phyloP scores from a whole-genome alignment of 2,113 vertebrate genomes.

The Macquaria australasica region DNA sequence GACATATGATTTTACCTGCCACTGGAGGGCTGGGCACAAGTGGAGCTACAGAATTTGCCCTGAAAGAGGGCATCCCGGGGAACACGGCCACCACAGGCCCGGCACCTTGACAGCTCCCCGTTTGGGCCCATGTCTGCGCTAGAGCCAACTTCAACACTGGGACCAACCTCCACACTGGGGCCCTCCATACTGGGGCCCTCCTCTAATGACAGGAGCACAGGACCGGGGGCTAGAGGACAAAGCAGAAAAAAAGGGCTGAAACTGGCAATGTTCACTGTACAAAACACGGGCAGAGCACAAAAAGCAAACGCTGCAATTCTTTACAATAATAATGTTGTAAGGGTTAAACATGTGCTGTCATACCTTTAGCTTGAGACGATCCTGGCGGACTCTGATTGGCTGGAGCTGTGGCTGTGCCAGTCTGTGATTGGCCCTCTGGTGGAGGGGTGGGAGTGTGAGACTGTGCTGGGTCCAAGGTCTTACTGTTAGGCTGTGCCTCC shows the following conservation, averaged over 20 bases:
- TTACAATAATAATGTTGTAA: background rate
- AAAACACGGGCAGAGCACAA: background rate
- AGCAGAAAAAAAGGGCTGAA: constrained; percentile 14
- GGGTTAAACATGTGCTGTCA: background rate
- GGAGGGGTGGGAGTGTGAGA: constrained; percentile 82
- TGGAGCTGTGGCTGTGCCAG: constrained; percentile 31
- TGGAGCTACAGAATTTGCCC: constrained; percentile 84
- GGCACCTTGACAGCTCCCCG: constrained; percentile 77
- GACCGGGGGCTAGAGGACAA: constrained; percentile 50
- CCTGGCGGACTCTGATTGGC: constrained; percentile 63
- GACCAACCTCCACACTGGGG: constrained; percentile 69
- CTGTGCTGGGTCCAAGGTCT: constrained; percentile 70
- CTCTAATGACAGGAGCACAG: constrained; percentile 71
- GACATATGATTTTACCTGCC: constrained; percentile 77
- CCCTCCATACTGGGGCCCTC: constrained; percentile 67
- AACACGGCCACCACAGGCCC: constrained; percentile 76
- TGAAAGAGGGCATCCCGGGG: constrained; percentile 83
- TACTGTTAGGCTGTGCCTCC: constrained; percentile 52
- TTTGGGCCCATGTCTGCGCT: constrained; percentile 57
- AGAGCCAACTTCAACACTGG: constrained; percentile 70
- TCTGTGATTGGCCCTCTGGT: constrained; percentile 75
- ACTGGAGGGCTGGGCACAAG: constrained; percentile 85
- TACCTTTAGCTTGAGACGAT: constrained; percentile 70
- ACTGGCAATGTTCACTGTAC: background rate
- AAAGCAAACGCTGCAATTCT: constrained; percentile 16